Percentiles rank a stretch among this genome's conserved stretches.
phyloP scores from a whole-genome alignment of 2,113 vertebrate species.

The Pachyramphus minor region DNA sequence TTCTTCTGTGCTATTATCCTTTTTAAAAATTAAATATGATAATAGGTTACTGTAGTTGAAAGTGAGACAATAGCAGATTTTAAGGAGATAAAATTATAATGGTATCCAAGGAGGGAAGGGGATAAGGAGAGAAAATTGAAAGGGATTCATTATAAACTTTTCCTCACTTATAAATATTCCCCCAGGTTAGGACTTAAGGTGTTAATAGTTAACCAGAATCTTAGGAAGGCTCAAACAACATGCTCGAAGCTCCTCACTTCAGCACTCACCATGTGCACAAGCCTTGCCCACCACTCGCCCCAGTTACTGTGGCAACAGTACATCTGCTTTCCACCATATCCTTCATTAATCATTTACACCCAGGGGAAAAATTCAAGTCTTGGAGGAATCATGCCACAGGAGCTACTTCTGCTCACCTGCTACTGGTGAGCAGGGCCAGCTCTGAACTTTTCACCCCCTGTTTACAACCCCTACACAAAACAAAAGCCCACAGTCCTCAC shows the following conservation, averaged over 20 bases:
- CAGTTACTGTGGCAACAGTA: slow-evolving; percentile 55
- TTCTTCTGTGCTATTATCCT: not conserved
- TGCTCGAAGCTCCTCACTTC: not conserved
- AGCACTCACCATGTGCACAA: slow-evolving; percentile 25
- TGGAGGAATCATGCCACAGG: not conserved
- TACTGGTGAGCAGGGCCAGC: not conserved
- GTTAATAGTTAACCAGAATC: slow-evolving; percentile 61
- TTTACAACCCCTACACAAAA: not conserved
- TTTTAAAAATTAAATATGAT: slow-evolving; percentile 10
- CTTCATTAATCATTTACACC: slow-evolving; percentile 62
- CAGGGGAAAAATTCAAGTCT: not conserved
- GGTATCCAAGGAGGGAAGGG: not conserved
- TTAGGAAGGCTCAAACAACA: slow-evolving; percentile 20
- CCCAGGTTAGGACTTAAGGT: not conserved
- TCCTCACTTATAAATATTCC: not conserved
- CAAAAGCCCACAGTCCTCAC: not conserved
- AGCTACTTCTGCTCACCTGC: not conserved
- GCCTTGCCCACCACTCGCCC: not conserved
- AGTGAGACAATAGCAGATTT: slow-evolving; percentile 1
- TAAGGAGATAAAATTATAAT: not conserved
- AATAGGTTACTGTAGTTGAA: not conserved
- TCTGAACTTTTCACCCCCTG: not conserved
- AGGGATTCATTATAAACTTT: not conserved
- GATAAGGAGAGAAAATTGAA: not conserved
- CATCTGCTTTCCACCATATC: slow-evolving; percentile 51